These are phyloP conservation scores for Trinectes maculatus DNA, from an alignment of 2,113 vertebrate species.

Conservation along the genomic window DNA sequence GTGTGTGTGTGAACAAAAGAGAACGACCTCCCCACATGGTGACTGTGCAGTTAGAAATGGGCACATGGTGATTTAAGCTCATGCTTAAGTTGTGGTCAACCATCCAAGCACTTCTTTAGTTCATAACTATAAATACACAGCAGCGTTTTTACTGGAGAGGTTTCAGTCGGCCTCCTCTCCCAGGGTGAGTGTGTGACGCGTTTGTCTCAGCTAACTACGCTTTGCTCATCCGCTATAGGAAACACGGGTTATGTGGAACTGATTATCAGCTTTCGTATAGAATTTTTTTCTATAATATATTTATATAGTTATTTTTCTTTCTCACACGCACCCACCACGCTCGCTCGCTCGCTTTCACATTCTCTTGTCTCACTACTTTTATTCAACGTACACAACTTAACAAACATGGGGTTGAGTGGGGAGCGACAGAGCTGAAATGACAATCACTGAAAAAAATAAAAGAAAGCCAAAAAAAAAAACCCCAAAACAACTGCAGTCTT, in stretches of 20 bases:
- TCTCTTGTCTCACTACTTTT: constrained; percentile 92
- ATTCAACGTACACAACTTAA: constrained; percentile 97
- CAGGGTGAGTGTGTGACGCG: constrained; percentile 86
- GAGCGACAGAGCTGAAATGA: constrained; percentile 98
- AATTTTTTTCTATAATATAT: constrained; percentile 82
- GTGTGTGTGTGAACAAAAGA: constrained; percentile 31
- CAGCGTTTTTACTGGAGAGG: constrained; percentile 90
- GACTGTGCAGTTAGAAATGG: constrained; percentile 75
- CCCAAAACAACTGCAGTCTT: constrained; percentile 88
- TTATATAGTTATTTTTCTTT: constrained; percentile 86
- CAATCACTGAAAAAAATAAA: constrained; percentile 86
- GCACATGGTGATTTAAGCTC: constrained; percentile 89
- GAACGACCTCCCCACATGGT: constrained; percentile 52
- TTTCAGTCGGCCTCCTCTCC: constrained; percentile 86
- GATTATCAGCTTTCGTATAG: constrained; percentile 90
- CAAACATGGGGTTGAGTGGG: constrained; percentile 77
- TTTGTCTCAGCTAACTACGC: constrained; percentile 83
- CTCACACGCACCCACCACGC: constrained; percentile 67
- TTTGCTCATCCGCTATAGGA: constrained; percentile 90
- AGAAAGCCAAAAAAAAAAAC: constrained; percentile 67
- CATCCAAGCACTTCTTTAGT: constrained; percentile 98
- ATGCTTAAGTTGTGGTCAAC: constrained; percentile 99
- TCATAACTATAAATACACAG: constrained; percentile 99
- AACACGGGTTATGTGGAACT: constrained; percentile 93
- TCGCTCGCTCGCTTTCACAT: constrained; percentile 71